phyloP scores from a whole-genome alignment of 2,888 invertebrate genomes.

The Microctonus aethiopoides region DNA sequence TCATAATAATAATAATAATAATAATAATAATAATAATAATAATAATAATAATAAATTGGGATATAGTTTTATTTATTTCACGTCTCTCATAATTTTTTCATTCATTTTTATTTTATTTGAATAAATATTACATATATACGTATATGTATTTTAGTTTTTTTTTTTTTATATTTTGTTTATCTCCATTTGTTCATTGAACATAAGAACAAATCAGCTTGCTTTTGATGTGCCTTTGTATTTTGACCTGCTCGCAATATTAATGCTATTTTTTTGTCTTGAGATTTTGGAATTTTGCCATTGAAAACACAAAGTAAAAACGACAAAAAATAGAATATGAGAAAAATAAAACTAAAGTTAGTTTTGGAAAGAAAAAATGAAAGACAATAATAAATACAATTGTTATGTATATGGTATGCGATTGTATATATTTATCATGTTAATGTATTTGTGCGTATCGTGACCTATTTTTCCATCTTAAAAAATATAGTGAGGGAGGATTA shows the following conservation, averaged over 20 bases:
- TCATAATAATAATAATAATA: not conserved
- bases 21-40: not conserved
- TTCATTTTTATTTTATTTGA: not conserved
- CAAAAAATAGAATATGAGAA: not conserved
- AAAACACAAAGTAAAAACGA: not conserved
- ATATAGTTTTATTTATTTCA: not conserved
- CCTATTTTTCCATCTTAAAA: not conserved
- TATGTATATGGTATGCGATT: not conserved
- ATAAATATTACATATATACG: not conserved
- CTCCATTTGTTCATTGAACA: not conserved
- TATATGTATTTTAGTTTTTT: not conserved
- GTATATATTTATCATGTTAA: constrained; percentile 8
- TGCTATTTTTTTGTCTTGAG: not conserved
- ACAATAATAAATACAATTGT: no score
- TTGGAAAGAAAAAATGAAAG: not conserved
- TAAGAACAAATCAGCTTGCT: not conserved
- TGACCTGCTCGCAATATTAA: not conserved
- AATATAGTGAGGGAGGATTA: not conserved
- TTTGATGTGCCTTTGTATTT: not conserved
- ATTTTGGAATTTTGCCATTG: not conserved
- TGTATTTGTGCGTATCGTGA: constrained; percentile 26
- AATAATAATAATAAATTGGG: not conserved
- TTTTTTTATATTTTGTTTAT: not conserved
- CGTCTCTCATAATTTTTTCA: not conserved
- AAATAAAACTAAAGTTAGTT: not conserved